Conservation (phyloP, 2,888 invertebrate species). For the Drosophila vallismaia region DNA sequence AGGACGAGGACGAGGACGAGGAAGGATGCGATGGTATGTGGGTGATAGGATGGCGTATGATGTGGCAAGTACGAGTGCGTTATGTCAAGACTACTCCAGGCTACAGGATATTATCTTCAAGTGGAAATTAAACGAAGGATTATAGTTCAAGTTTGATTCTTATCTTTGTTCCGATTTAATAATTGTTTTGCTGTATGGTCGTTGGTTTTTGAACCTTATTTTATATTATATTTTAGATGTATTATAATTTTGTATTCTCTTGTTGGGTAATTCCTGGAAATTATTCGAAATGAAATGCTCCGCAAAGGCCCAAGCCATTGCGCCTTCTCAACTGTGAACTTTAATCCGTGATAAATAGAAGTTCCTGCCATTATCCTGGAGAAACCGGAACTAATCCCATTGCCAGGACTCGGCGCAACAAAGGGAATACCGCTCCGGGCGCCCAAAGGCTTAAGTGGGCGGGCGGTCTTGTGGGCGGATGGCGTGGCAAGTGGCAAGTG, state of each 20-base stretch:
- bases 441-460: conserved; percentile 6
- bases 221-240: no score
- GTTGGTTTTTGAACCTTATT: no score
- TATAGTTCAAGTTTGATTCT: neutral
- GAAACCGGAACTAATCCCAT: conserved; percentile 25
- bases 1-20: neutral
- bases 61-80: conserved; percentile 18
- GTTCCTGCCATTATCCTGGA: conserved; percentile 11
- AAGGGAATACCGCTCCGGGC: conserved; percentile 31
- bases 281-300: no score
- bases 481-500: neutral
- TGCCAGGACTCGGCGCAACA: conserved; percentile 27
- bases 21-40: neutral
- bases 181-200: no score
- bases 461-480: neutral
- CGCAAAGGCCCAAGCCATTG: no score
- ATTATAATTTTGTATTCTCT: no score
- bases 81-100: neutral
- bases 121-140: neutral
- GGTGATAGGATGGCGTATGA: conserved; percentile 14
- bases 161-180: no score
- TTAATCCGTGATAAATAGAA: conserved; percentile 37
- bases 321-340: conserved; percentile 6
- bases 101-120: neutral
- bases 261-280: no score